A percentile compares a stretch with the other conserved stretches of the same genome.
Conservation (phyloP, 2,888 invertebrate species). For the Drosophila melanosoma region DNA sequence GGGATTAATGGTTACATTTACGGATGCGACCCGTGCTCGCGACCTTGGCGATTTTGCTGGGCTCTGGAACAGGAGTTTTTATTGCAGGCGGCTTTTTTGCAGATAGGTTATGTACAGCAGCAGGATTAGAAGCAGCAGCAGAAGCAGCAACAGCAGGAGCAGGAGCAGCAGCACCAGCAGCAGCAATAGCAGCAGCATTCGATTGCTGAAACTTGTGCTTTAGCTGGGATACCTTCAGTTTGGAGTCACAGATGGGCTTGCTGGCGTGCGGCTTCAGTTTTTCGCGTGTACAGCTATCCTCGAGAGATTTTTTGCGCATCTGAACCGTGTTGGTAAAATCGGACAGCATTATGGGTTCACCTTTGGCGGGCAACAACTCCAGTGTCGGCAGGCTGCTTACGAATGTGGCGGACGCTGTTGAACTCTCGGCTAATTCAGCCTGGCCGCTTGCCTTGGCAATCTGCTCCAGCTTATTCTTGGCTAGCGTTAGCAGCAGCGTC, state of each 20-base stretch:
- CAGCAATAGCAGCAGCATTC: conserved; percentile 37
- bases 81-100: conserved; percentile 3
- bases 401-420: conserved; percentile 8
- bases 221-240: conserved; percentile 84
- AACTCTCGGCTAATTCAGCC: conserved; percentile 7
- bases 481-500: conserved; percentile 69
- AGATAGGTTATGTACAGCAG: conserved; percentile 35
- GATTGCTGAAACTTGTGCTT: conserved; percentile 81
- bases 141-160: conserved; percentile 28
- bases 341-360: conserved; percentile 83
- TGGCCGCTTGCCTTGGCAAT: conserved; percentile 75
- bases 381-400: conserved; percentile 28
- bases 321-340: conserved; percentile 85
- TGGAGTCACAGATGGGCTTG: conserved; percentile 75
- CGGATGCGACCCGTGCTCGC: conserved; percentile 58
- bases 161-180: conserved; percentile 28
- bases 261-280: conserved; percentile 74
- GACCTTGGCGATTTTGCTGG: conserved; percentile 58
- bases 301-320: conserved; percentile 85
- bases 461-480: conserved; percentile 83
- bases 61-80: conserved; percentile 28
- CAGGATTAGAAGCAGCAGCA: conserved; percentile 12
- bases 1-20: conserved; percentile 54
- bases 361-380: conserved; percentile 52
- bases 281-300: conserved; percentile 82